Evolutionary conservation across 1,140 invertebrate species (phyloP), one percentile per base, ranked within the genome.

Genomic region (Eufriesea mexicana): DNA sequence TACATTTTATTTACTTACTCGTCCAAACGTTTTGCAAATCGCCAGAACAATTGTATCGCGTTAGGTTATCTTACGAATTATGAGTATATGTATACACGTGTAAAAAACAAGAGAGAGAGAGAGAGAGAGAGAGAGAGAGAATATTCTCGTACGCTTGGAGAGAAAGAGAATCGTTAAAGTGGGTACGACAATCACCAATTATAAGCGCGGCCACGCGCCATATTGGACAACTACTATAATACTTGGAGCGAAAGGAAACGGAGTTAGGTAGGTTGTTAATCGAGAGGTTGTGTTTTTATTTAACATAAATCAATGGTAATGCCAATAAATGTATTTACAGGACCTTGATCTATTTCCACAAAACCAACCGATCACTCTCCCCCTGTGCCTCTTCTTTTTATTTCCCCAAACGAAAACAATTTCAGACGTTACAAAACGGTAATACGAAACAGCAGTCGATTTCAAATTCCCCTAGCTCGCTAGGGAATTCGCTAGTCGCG

Each of bases 281-380:
- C 75, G 49, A 86, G 25, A 85, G 62, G 49, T 88, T 83, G 79
- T 67, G 71, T 86, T 84, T 89, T 79, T 89, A 86, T 89, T 88
- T 87, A 88, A 86, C 73, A 76, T 72, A 71, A 45, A 84, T 86
- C 76, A 85, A 80, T 85, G 81, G 67, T 87, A 84, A 84, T 73
- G 75, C 70, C 81, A 89, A 88, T 88, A 89, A 86, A 86, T 86
- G 74, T 89, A 89, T 89, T 89, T 89, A 89, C 78, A 89, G 66
- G 51, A 86, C 51, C 66, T 86, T 75, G 47, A 68, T 67, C 74
- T 55, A 67, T 83, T 78, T 78, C 80, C 74, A 67, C 64, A 20
- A 18, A 62, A 67, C 49, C 54, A 51, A 45, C 28, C n/a, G 51
- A 67, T 68, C 25, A 45, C 42, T 70, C 49, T 71, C n/a, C 25